Base-by-base conservation (phyloP, 2,113 vertebrate species). In the Burhinus oedicnemus region DNA sequence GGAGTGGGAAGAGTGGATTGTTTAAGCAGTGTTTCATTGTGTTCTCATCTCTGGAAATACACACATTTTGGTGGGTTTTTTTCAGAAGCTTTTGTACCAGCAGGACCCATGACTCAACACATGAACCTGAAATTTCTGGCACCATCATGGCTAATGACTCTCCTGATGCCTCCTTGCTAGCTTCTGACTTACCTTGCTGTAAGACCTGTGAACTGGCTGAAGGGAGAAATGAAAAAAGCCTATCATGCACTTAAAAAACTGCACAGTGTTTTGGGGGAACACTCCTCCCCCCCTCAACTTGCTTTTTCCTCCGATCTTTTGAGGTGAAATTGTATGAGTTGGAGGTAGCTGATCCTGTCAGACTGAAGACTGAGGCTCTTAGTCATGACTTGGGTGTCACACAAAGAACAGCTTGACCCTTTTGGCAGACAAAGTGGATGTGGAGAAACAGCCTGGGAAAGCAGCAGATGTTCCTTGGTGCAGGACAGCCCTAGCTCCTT, bases 71-170 rank as follows among this genome's bases (percentile, higher is more conserved):
- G 4, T 36, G 3, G 11, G 10, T 68, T n/a, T 27, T 76, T 55
- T 38, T 13, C 16, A 68, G 51, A 76, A 76, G 14, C 2, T 32
- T 66, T 95, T 0, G 0, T 27, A 32, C 2, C 22, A 84, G 47
- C 2, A 6, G 15, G 40, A 61, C 12, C 9, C 34, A 25, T 30
- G 22, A 42, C 38, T 87, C 29, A 78, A 44, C 17, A 68, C 0
- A 5, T 12, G 13, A 72, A 71, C 22, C 15, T 91, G 71, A 55
- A 57, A 49, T 54, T 83, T 87, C 38, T 89, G 65, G 23, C 16
- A 49, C 30, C 3, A 6, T 84, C 11, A 2, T 62, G 29, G 15
- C n/a, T 70, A 52, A 8, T 70, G 49, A 49, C 7, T 83, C 36
- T 84, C 36, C 17, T 88, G 30, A 72, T 89, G 13, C 11, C 22